These are phyloP conservation scores for Tinea trinotella DNA, from an alignment of 2,888 invertebrate species.

Conservation along the genomic window DNA sequence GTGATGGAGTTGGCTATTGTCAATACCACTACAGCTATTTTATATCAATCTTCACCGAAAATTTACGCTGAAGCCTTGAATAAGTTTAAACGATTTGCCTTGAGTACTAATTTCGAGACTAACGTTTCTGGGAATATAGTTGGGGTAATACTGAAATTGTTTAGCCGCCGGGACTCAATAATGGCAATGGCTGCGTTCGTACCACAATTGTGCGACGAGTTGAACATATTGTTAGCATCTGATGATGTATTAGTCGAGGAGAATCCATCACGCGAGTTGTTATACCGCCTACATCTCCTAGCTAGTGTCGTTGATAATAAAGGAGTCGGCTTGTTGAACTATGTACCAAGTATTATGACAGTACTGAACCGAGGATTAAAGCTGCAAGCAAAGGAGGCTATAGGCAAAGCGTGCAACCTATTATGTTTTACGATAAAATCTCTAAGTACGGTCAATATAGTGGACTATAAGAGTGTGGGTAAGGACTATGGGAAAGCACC, in stretches of 20 bases:
- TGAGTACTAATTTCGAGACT: slow-evolving; percentile 84
- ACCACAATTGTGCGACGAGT: slow-evolving; percentile 78
- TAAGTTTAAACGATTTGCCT: slow-evolving; percentile 82
- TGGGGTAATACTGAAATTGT: slow-evolving; percentile 79
- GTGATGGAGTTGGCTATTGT: slow-evolving; percentile 80
- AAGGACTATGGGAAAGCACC: slow-evolving; percentile 75
- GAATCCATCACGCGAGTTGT: slow-evolving; percentile 81
- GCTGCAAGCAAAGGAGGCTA: slow-evolving; percentile 78
- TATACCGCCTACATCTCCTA: slow-evolving; percentile 83
- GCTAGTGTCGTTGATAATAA: slow-evolving; percentile 80
- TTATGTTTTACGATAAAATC: slow-evolving; percentile 73
- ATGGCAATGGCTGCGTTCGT: slow-evolving; percentile 80
- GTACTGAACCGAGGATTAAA: slow-evolving; percentile 81
- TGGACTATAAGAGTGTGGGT: slow-evolving; percentile 74
- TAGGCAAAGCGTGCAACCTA: slow-evolving; percentile 74
- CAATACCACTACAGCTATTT: slow-evolving; percentile 76
- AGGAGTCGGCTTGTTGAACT: slow-evolving; percentile 75
- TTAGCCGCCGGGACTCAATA: slow-evolving; percentile 77
- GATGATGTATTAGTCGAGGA: slow-evolving; percentile 82
- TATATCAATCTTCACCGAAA: slow-evolving; percentile 80
- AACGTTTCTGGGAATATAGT: slow-evolving; percentile 87
- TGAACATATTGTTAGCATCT: slow-evolving; percentile 73
- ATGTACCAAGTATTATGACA: slow-evolving; percentile 74
- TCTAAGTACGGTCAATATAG: slow-evolving; percentile 74
- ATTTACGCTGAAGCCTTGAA: slow-evolving; percentile 77